phyloP scores from a whole-genome alignment of 2,113 vertebrate species.

The Coracopsis vasa region DNA sequence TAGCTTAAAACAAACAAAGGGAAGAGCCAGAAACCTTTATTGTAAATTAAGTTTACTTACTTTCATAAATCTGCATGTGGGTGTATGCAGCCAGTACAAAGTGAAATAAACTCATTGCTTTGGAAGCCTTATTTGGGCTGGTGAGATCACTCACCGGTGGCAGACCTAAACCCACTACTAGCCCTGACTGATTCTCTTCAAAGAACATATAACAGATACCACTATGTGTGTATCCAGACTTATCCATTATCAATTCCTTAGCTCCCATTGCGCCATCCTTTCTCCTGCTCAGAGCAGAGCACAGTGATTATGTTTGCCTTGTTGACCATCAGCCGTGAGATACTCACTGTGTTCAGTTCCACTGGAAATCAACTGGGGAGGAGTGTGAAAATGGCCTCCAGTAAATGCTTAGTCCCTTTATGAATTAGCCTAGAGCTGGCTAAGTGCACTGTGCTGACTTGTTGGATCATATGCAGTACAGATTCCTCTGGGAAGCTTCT shows the following conservation, averaged over 20 bases:
- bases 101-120: not conserved
- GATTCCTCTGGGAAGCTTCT: not conserved
- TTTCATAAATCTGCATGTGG: not conserved
- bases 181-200: not conserved
- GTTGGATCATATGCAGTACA: accelerated
- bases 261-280: not conserved
- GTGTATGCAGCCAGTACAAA: not conserved
- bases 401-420: not conserved
- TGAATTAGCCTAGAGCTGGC: not conserved
- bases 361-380: not conserved
- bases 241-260: not conserved
- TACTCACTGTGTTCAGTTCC: not conserved
- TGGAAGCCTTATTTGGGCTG: not conserved
- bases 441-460: not conserved
- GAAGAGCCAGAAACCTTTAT: not conserved
- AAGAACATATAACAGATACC: not conserved
- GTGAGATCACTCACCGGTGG: not conserved
- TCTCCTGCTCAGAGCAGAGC: not conserved
- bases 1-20: not conserved
- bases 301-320: not conserved
- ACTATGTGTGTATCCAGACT: not conserved
- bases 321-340: not conserved
- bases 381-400: not conserved
- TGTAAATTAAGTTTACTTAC: not conserved
- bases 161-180: not conserved